phyloP scores from a whole-genome alignment of 2,888 invertebrate species.

The Catocala sponsa region DNA sequence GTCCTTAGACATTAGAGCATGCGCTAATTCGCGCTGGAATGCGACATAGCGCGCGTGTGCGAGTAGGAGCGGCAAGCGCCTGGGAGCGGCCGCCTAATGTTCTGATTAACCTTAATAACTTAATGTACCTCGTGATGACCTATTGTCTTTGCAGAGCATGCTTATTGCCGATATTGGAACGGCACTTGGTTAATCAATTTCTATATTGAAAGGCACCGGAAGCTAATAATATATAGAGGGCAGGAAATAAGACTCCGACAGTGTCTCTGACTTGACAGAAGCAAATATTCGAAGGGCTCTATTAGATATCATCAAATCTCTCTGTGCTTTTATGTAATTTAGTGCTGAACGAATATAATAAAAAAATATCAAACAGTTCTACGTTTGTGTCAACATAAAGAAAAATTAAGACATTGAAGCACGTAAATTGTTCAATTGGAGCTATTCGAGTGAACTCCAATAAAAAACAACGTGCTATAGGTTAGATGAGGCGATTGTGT shows the following conservation, averaged over 20 bases:
- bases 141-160: constrained; percentile 11
- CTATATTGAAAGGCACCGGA: too few species aligned
- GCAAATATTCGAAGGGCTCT: too few species aligned
- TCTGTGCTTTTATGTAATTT: too few species aligned
- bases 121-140: constrained; percentile 17
- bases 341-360: too few species aligned
- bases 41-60: constrained; percentile 3
- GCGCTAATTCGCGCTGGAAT: constrained; percentile 8
- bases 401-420: not conserved
- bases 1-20: constrained; percentile 19
- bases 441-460: constrained; percentile 2
- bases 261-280: too few species aligned
- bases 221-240: too few species aligned
- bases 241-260: too few species aligned
- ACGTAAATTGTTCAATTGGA: constrained; percentile 1
- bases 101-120: constrained; percentile 28
- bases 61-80: constrained; percentile 9
- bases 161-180: not conserved
- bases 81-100: constrained; percentile 12
- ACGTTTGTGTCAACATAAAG: too few species aligned
- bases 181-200: not conserved
- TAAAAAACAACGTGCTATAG: constrained; percentile 7
- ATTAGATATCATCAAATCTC: too few species aligned
- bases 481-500: constrained; percentile 7
- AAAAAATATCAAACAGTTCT: too few species aligned